Evolutionary conservation across 1,140 invertebrate genomes (phyloP), one percentile per base, ranked within the genome.

Genomic region (Danaus melanippus): DNA sequence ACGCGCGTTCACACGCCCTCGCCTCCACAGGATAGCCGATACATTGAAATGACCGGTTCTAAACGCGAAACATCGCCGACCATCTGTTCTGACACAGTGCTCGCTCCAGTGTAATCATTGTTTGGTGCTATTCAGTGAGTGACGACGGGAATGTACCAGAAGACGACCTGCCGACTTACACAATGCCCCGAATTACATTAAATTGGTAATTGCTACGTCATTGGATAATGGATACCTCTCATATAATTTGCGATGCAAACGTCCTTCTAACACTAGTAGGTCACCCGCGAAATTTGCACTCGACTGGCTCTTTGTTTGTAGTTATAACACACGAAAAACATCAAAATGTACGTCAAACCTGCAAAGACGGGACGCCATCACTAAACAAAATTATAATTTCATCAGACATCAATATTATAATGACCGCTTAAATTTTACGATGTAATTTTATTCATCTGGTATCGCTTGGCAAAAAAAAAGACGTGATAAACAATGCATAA

Each of bases 191-290:
- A 84, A 86, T 86, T 82, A 77, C 71, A 77, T 74, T 79, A 82
- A 86, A 84, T 84, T 81, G 81, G 84, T 86, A 86, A 84, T 86
- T 79, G 84, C 67, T 78, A 83, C 79, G 79, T 86, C 80, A 86
- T 86, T 86, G 81, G 72, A 84, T 84, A 86, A 86, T 86, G 81
- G 79, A 76, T 78, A 79, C 77, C 67, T 71, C 71, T 76, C 71
- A 74, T 80, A 72, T 79, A 72, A 15, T 15, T 74, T 69, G 76
- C 69, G 76, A 80, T 69, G 74, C 75, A 75, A 73, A 67, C 70
- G 69, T 76, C 64, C 64, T 71, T 59, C 67, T 66, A 61, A 70
- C 60, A 66, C 57, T 77, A 73, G 78, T 77, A 77, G 78, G 76
- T 69, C 62, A 79, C 58, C 57, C 59, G 65, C 66, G 71, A 78